Conservation (phyloP, 2,888 invertebrate genomes). For the Leptopilina myrica region DNA sequence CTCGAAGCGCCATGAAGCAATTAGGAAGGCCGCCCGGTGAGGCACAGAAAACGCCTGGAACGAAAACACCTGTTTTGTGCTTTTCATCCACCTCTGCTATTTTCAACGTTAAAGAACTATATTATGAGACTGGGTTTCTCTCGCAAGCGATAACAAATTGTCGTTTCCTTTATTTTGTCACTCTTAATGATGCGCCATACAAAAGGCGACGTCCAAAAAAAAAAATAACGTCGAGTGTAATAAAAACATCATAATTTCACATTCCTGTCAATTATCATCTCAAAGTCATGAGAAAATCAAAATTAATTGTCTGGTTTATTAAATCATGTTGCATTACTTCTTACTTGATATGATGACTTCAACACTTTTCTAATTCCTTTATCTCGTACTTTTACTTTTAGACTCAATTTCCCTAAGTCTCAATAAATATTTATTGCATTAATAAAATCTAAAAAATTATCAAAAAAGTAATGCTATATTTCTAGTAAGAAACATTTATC, state of each 20-base stretch:
- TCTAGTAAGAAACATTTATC: too few species aligned
- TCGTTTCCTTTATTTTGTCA: constrained; percentile 44
- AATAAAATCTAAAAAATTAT: too few species aligned
- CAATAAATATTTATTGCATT: too few species aligned
- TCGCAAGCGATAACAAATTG: constrained; percentile 46
- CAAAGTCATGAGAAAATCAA: constrained; percentile 1
- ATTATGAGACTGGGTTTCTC: constrained; percentile 31
- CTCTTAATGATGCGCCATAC: neutral
- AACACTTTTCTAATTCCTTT: too few species aligned
- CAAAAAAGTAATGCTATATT: too few species aligned
- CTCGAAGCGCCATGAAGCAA: constrained; percentile 36
- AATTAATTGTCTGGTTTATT: constrained; percentile 24
- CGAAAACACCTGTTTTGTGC: constrained; percentile 48
- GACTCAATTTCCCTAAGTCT: too few species aligned
- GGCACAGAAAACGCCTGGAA: constrained; percentile 24
- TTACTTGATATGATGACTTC: too few species aligned
- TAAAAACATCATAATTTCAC: neutral
- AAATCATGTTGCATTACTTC: neutral
- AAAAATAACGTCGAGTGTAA: neutral
- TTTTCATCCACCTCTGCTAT: constrained; percentile 38
- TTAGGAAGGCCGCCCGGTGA: constrained; percentile 30
- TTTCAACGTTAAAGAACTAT: constrained; percentile 27
- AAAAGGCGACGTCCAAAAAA: neutral
- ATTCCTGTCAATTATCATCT: neutral
- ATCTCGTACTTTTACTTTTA: too few species aligned